Base-by-base conservation (phyloP, 1,140 invertebrate genomes). In the Drosophila pachea region DNA sequence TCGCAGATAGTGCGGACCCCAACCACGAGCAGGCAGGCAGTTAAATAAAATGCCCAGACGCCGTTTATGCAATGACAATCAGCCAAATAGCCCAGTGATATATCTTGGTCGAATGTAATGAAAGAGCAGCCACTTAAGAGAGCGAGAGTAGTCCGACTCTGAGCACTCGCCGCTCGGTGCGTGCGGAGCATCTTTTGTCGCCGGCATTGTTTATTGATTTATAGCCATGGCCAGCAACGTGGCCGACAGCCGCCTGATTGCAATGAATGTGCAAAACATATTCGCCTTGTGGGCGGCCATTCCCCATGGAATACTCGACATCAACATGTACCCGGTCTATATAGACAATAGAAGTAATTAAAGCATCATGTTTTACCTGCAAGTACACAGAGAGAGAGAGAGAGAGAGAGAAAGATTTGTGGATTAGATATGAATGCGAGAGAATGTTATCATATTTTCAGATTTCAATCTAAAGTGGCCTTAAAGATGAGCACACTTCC, bases 1-100 rank as follows among this genome's bases (percentile, higher is more conserved):
- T 58, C 22, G 35, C 70, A 65, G 60, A 60, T 76, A 72, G 59
- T 40, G 45, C 67, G 55, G 50, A 32, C 53, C 12, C 14, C 43
- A 22, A 22, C 12, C 43, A 16, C 43, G 7, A 22, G 14, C 32
- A 31, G 36, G n/a, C 49, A 43, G 48, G 62, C 73, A 76, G 76
- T 82, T 82, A 79, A 76, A 82, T 79, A 74, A 82, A 82, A 78
- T 75, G 69, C 72, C 73, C 79, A 66, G 65, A 45, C 64, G 70
- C 74, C 76, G 59, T 77, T 86, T 86, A 86, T 77, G 62, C 74
- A 64, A 77, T 74, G 81, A 81, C 82, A 86, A 86, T 86, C 81
- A 86, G 74, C 68, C 55, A 78, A 77, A 86, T 73, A 76, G 81
- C 72, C 63, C 42, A 48, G 59, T 72, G 59, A 61, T 74, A 66